Conservation (phyloP, 2,797 vertebrate species). For the Gastrophryne carolinensis region DNA sequence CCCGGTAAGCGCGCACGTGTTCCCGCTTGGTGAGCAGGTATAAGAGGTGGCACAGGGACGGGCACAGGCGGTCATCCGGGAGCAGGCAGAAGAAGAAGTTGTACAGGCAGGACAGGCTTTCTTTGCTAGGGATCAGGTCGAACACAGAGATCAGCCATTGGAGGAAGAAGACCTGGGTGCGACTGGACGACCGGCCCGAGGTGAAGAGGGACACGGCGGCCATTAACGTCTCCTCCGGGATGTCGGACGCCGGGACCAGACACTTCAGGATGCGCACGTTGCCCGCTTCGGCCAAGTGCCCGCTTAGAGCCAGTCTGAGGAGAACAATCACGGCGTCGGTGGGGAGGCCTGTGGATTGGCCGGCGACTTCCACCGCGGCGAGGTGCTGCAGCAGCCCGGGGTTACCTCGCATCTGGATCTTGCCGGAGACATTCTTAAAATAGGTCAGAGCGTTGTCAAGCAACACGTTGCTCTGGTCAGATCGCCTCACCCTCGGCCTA, state of each 20-base stretch:
- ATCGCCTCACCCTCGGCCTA: too few species aligned
- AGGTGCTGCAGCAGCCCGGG: too few species aligned
- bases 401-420: too few species aligned
- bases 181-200: slow-evolving; percentile 74
- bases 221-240: slow-evolving; percentile 80
- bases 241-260: slow-evolving; percentile 79
- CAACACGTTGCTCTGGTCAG: too few species aligned
- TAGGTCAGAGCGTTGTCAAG: too few species aligned
- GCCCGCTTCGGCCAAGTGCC: too few species aligned
- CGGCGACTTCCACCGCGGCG: too few species aligned
- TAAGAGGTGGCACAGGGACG: slow-evolving; percentile 85
- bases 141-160: slow-evolving; percentile 91
- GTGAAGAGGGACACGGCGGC: slow-evolving; percentile 82
- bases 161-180: slow-evolving; percentile 84
- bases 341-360: too few species aligned
- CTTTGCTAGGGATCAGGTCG: slow-evolving; percentile 88
- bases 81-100: slow-evolving; percentile 90
- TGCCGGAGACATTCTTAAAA: too few species aligned
- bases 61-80: slow-evolving; percentile 85
- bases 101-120: slow-evolving; percentile 83
- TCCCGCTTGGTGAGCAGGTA: slow-evolving; percentile 89
- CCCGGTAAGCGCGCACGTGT: slow-evolving; percentile 84
- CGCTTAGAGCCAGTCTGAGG: too few species aligned
- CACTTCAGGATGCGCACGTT: slow-evolving; percentile 78
- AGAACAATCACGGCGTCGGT: too few species aligned